Evolutionary conservation across 2,888 invertebrate species (phyloP), one percentile per base, ranked within the genome.

Genomic region (Acanthosepion esculentum): DNA sequence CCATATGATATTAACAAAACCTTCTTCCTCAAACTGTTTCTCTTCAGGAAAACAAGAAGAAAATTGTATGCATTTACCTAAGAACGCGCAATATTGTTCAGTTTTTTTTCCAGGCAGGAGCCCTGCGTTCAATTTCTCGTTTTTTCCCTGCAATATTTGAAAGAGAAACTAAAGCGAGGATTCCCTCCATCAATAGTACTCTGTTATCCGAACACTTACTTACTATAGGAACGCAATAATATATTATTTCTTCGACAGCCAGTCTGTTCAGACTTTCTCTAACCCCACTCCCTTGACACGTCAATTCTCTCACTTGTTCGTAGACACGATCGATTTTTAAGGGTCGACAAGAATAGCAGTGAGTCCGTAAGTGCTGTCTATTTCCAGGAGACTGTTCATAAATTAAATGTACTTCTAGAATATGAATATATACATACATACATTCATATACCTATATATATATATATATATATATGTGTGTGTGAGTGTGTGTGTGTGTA

Each of bases 241-340:
- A 78, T 29, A 78, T 78, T 78, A 78, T 78, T 78, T 78, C 29
- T 78, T 78, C 78, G 10, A n/a, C 78, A n/a, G 78, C 15, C 78
- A n/a, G 29, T 78, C 29, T 78, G 29, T n/a, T 78, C n/a, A n/a
- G 78, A 3, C 78, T 78, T 78, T 78, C n/a, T 8, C 15, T 78
- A n/a, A 78, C 78, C 78, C 78, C 78, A 78, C 78, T 78, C 78
- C 7, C 18, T 78, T n/a, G 10, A n/a, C n/a, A 78, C n/a, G 78
- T n/a, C 78, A 78, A 29, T 8, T n/a, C 78, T n/a, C n/a, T 29
- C 78, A 78, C 78, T 78, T 78, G 29, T 78, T n/a, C 78, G 78
- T 78, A 78, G 78, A 78, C 78, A 78, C 78, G n/a, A 78, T 78
- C 78, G 78, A 78, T 78, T 78, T 23, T 78, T 78, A 78, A 78